A percentile compares a stretch with the other conserved stretches of the same genome.
These are phyloP conservation scores for Ciconia boyciana DNA, from an alignment of 2,113 vertebrate species.

Conservation along the genomic window DNA sequence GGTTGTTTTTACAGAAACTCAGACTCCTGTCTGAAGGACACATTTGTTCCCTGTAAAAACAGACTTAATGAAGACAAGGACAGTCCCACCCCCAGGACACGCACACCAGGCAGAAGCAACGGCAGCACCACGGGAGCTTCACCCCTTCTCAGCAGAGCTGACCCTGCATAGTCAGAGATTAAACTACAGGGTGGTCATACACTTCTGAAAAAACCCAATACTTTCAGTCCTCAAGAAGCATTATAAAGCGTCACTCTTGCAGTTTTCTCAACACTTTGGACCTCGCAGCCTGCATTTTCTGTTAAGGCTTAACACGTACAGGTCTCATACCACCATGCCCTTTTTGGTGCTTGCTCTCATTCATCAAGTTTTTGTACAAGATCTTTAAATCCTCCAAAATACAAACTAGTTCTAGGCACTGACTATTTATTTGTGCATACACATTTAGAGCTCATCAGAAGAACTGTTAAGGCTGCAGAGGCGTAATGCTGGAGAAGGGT, in stretches of 20 bases:
- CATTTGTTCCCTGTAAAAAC: neutral
- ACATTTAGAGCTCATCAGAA: neutral
- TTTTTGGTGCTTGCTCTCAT: neutral
- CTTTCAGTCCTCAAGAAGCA: no score
- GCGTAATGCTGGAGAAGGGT: neutral
- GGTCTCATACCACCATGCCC: fast-evolving
- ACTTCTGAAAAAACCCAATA: fast-evolving
- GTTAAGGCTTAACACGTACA: fast-evolving
- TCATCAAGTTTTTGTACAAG: no score
- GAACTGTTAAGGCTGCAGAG: neutral
- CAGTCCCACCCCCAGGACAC: neutral
- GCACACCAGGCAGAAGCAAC: fast-evolving
- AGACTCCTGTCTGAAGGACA: neutral
- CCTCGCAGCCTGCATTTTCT: neutral
- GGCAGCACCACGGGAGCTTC: fast-evolving
- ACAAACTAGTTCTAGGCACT: no score
- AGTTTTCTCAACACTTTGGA: neutral
- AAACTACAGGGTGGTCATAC: fast-evolving
- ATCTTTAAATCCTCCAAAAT: fast-evolving
- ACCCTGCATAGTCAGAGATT: fast-evolving
- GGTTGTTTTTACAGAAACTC: neutral
- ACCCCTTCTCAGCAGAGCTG: neutral
- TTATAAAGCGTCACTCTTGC: fast-evolving
- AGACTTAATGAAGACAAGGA: neutral
- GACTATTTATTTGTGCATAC: fast-evolving